These are phyloP conservation scores for Pemphigus obesinymphae DNA, from an alignment of 1,140 invertebrate species.

Conservation along the genomic window DNA sequence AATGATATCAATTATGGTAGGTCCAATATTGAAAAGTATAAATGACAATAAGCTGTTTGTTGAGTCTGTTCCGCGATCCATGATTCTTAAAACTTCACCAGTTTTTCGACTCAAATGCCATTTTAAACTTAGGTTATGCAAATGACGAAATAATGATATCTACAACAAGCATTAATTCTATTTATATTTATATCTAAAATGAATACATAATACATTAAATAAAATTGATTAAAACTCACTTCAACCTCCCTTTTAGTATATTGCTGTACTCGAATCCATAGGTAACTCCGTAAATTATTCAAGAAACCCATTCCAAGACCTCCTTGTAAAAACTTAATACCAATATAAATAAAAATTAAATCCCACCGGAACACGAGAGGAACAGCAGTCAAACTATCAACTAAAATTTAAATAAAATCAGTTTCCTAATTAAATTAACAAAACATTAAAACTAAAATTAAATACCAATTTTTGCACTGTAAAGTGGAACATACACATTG, in stretches of 20 bases:
- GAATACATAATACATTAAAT: neutral
- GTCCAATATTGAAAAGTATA: conserved; percentile 80
- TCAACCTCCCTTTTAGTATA: conserved; percentile 90
- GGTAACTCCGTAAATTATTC: conserved; percentile 82
- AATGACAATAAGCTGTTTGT: conserved; percentile 89
- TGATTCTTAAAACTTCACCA: conserved; percentile 87
- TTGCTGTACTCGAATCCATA: conserved; percentile 94
- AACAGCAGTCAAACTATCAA: conserved; percentile 64
- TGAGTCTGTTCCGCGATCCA: conserved; percentile 92
- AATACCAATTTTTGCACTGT: conserved; percentile 75
- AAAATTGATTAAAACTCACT: conserved; percentile 52
- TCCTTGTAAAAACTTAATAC: conserved; percentile 88
- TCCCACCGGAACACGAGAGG: conserved; percentile 75
- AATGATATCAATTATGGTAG: conserved; percentile 87
- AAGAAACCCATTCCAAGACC: conserved; percentile 87
- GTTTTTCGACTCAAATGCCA: conserved; percentile 94
- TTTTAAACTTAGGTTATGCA: conserved; percentile 76
- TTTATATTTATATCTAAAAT: neutral
- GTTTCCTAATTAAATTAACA: conserved; percentile 14
- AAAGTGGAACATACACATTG: conserved; percentile 90
- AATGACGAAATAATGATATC: conserved; percentile 74
- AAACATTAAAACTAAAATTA: conserved; percentile 13
- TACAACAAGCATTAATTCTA: conserved; percentile 45
- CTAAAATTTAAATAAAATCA: conserved; percentile 54
- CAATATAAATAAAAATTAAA: conserved; percentile 77